These are phyloP conservation scores for Passer montanus DNA, from an alignment of 2,113 vertebrate genomes.

Conservation along the genomic window DNA sequence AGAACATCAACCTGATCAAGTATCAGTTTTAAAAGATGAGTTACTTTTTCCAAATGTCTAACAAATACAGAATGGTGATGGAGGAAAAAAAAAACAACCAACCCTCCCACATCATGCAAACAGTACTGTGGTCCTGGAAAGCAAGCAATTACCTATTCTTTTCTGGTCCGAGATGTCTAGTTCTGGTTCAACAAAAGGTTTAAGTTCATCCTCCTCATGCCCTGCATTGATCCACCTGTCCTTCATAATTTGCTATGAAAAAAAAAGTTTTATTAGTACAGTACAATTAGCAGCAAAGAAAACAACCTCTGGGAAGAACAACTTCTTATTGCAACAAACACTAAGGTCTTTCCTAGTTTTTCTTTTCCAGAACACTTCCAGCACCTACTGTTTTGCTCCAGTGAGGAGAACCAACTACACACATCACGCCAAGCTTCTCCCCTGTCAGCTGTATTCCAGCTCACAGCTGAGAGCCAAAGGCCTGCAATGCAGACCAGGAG, in stretches of 20 bases:
- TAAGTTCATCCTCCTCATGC: conserved; percentile 95
- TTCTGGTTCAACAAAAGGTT: conserved; percentile 94
- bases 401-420: neutral
- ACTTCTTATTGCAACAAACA: neutral
- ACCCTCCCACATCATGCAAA: neutral
- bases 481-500: neutral
- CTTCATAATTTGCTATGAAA: conserved; percentile 97
- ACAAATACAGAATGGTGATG: neutral
- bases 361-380: neutral
- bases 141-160: conserved; percentile 87
- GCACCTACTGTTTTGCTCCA: neutral
- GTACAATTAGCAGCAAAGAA: neutral
- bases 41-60: neutral
- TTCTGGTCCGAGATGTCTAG: conserved; percentile 96
- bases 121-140: neutral
- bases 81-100: neutral
- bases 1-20: neutral
- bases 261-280: neutral
- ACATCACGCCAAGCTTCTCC: neutral
- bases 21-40: neutral
- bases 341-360: neutral
- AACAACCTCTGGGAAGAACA: neutral
- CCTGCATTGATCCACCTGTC: conserved; percentile 98
- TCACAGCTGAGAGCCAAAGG: neutral
- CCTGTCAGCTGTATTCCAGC: neutral